Conservation (phyloP, 53 echinoderm and acorn worm genomes). For the Patiria pectinifera region DNA sequence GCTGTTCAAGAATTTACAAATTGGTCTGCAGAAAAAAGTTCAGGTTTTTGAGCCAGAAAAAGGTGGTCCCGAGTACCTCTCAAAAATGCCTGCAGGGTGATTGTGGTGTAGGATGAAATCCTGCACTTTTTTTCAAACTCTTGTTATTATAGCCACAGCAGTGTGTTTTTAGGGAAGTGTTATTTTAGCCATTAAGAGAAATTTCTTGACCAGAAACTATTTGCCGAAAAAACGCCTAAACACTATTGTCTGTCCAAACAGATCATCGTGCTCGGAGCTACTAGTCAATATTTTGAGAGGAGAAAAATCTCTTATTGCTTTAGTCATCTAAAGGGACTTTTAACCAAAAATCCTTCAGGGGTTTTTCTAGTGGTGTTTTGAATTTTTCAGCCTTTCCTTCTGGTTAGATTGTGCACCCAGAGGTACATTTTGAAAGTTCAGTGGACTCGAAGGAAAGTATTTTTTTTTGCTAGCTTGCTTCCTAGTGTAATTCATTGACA, state of each 20-base stretch:
- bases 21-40: neutral
- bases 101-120: neutral
- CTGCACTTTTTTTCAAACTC: neutral
- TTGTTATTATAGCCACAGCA: slow-evolving; percentile 38
- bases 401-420: too few species aligned
- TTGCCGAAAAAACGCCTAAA: neutral
- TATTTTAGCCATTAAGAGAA: slow-evolving; percentile 45
- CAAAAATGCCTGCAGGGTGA: slow-evolving; percentile 14
- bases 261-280: neutral
- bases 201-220: slow-evolving; percentile 31
- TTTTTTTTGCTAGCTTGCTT: too few species aligned
- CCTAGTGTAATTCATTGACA: too few species aligned
- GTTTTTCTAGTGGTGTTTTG: neutral
- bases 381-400: too few species aligned
- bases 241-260: slow-evolving; percentile 43
- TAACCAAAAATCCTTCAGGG: neutral
- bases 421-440: neutral
- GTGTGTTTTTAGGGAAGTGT: slow-evolving; percentile 15
- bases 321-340: neutral
- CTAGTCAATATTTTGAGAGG: slow-evolving; percentile 17
- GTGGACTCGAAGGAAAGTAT: neutral
- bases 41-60: neutral
- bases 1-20: neutral
- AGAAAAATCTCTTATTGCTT: neutral
- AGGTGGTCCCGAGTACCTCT: neutral